Base-by-base conservation (phyloP, 2,888 invertebrate genomes). In the Himalopsyche anomala region DNA sequence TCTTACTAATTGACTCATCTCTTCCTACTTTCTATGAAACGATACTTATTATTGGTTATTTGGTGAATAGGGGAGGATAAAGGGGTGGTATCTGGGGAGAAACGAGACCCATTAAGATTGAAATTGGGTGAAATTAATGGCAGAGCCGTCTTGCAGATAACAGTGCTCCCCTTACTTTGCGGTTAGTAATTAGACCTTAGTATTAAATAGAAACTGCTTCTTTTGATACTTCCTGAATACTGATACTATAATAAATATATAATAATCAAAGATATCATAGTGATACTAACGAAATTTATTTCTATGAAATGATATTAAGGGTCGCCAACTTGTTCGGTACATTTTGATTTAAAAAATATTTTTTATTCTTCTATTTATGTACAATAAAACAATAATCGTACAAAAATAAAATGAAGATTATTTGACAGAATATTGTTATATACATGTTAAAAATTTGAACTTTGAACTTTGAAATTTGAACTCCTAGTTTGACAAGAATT, bases 61-160 rank as follows among this genome's bases (percentile, higher is more conserved):
- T 81, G 19, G 85, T 54, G 74, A 51, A 51, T 5, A 51, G 15
- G 86, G 54, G 51, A 55, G 80, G 62, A 54, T 45, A 69, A 38
- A 42, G 84, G 86, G 62, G 19, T 40, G 80, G 82, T 54, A 56
- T 81, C 36, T 51, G n/a, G 83, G 55, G 69, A 85, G 83, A 83
- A 51, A 19, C 28, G 86, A 82, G 82, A 69, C 82, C 82, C 84
- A 85, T 87, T 85, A 87, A 80, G 84, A 83, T 81, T 69, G 80
- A 85, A 85, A 85, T 85, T 80, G 83, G 83, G 55, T 51, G 74
- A 62, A 85, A 85, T 85, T 85, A 87, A 87, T 87, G 87, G 83
- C 84, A 83, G 79, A 85, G 81, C 82, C 84, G 87, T 87, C 87
- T 85, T 85, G 80, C 85, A 69, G 85, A 87, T 85, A 87, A 83